A percentile compares a stretch with the other conserved stretches of the same genome.
Evolutionary conservation across 1,140 invertebrate species (phyloP).

Genomic region (Cydia fagiglandana): DNA sequence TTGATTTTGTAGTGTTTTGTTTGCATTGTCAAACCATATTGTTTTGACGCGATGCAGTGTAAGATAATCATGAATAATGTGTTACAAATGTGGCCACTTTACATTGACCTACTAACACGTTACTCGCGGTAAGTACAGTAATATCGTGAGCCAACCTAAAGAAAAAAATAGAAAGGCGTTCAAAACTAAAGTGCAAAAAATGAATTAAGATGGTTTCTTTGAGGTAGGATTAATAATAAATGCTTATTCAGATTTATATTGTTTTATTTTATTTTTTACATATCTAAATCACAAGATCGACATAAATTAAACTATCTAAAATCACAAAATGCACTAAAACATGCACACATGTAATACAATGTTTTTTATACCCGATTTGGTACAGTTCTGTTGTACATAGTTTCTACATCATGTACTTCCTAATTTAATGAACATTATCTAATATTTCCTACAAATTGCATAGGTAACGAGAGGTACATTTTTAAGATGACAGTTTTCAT

Average conservation of each 20-base stretch:
- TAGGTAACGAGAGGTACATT: conserved; percentile 44
- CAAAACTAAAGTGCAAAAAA: background rate
- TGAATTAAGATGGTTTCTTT: background rate
- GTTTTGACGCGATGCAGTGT: background rate
- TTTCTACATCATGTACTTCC: conserved; percentile 41
- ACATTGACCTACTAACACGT: conserved; percentile 26
- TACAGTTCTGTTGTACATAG: conserved; percentile 72
- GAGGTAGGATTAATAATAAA: conserved; percentile 36
- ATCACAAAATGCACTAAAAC: conserved; percentile 80
- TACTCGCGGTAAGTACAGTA: conserved; percentile 1
- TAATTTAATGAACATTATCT: conserved; percentile 44
- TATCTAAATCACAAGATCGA: conserved; percentile 78
- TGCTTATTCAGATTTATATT: conserved; percentile 55
- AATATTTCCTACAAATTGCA: conserved; percentile 66
- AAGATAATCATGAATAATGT: conserved; percentile 25
- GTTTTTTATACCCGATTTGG: conserved; percentile 72
- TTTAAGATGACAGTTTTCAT: conserved; percentile 40
- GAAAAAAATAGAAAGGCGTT: conserved; percentile 19
- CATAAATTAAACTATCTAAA: conserved; percentile 79
- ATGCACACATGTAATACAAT: conserved; percentile 77
- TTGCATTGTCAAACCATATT: background rate
- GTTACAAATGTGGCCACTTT: conserved; percentile 19
- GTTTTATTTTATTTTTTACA: conserved; percentile 64
- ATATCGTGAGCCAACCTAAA: background rate
- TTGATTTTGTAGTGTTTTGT: conserved; percentile 8